Evolutionary conservation across 2,113 vertebrate genomes (phyloP).

Genomic region (Thalassoma bifasciatum): DNA sequence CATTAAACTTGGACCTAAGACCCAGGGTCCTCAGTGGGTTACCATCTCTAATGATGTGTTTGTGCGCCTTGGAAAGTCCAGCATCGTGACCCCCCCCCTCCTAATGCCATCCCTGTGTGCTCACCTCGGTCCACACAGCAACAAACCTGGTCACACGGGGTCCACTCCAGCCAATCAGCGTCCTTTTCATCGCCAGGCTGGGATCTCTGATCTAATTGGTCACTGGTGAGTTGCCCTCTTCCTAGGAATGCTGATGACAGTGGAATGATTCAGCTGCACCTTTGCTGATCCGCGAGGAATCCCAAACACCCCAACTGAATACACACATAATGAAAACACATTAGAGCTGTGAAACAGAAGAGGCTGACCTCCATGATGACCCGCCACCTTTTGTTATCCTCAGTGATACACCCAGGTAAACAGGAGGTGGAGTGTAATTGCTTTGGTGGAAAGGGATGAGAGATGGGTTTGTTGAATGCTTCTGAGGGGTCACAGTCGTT

Average conservation of each 20-base stretch:
- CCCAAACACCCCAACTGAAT: slow-evolving; percentile 38
- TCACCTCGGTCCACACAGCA: slow-evolving; percentile 87
- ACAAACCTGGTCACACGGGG: slow-evolving; percentile 84
- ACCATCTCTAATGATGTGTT: slow-evolving; percentile 20
- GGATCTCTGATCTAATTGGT: slow-evolving; percentile 90
- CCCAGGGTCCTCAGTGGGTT: slow-evolving; percentile 42
- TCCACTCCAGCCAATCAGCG: slow-evolving; percentile 84
- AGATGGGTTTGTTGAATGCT: neutral
- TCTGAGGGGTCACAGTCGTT: neutral
- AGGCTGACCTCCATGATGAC: slow-evolving; percentile 33
- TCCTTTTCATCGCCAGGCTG: slow-evolving; percentile 84
- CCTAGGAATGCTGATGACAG: slow-evolving; percentile 86
- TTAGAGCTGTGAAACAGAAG: slow-evolving; percentile 23
- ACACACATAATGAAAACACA: slow-evolving; percentile 38
- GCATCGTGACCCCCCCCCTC: slow-evolving; percentile 67
- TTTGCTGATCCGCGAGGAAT: slow-evolving; percentile 61
- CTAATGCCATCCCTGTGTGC: slow-evolving; percentile 86
- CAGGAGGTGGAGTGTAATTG: slow-evolving; percentile 39
- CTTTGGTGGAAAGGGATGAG: slow-evolving; percentile 2
- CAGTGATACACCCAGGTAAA: slow-evolving; percentile 41
- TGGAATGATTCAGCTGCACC: slow-evolving; percentile 81
- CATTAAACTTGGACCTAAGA: neutral
- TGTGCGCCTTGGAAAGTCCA: slow-evolving; percentile 63
- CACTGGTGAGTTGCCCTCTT: slow-evolving; percentile 89
- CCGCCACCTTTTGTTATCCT: slow-evolving; percentile 56